Percentiles rank a stretch among this genome's conserved stretches.
These are phyloP conservation scores for Mesitornis unicolor DNA, from an alignment of 2,113 vertebrate species.

Conservation along the genomic window DNA sequence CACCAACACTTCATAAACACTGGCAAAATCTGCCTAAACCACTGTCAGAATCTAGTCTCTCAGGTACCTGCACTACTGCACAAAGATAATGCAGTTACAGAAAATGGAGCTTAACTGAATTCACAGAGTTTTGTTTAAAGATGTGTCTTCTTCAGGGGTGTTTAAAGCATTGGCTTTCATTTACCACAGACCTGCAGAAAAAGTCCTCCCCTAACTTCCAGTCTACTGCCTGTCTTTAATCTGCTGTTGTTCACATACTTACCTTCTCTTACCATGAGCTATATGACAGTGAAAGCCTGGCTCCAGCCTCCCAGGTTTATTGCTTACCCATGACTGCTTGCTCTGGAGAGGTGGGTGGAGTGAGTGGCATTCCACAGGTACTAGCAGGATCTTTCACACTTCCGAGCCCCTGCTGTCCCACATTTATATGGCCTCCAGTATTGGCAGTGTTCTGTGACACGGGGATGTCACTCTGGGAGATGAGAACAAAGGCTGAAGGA, in stretches of 20 bases:
- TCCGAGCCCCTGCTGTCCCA: constrained; percentile 76
- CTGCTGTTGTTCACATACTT: neutral
- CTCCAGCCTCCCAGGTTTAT: neutral
- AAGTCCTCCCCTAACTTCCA: neutral
- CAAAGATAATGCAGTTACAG: neutral
- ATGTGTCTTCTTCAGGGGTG: neutral
- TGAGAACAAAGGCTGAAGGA: constrained; percentile 93
- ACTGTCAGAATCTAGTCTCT: neutral
- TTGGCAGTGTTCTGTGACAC: constrained; percentile 79
- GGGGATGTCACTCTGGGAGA: constrained; percentile 92
- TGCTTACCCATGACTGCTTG: constrained; percentile 85
- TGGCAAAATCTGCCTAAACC: neutral
- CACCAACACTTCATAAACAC: neutral
- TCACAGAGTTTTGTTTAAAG: neutral
- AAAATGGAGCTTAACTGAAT: neutral
- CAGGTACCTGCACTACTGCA: neutral
- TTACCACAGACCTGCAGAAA: neutral
- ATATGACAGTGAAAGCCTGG: neutral
- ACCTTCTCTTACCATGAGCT: neutral
- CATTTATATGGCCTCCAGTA: constrained; percentile 71
- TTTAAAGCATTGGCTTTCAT: neutral
- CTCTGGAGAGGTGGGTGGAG: constrained; percentile 93
- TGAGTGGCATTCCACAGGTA: constrained; percentile 91
- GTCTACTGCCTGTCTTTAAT: neutral
- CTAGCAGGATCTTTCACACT: constrained; percentile 83